Evolutionary conservation across 1,140 invertebrate genomes (phyloP).

Genomic region (Bombus huntii): DNA sequence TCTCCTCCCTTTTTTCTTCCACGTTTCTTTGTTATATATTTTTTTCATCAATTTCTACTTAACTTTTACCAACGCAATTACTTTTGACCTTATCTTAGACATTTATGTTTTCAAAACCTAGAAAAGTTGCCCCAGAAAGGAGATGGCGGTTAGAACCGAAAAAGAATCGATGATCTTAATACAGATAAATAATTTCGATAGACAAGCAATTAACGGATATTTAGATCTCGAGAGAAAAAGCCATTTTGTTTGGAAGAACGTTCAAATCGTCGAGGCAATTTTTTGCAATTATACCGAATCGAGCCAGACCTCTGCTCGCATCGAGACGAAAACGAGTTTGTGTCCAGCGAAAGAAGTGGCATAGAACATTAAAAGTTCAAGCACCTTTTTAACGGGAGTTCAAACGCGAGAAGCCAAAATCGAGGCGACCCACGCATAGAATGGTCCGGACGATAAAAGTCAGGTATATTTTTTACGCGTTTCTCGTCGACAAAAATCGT

Average conservation of each 20-base stretch:
- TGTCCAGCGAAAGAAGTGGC: neutral
- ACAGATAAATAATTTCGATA: no score
- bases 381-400: neutral
- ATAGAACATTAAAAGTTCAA: slow-evolving; percentile 29
- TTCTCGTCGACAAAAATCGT: no score
- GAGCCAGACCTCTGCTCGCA: neutral
- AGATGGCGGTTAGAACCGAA: no score
- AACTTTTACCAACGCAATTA: no score
- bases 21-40: neutral
- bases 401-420: neutral
- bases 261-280: neutral
- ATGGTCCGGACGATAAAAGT: neutral
- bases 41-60: neutral
- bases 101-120: no score
- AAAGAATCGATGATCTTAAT: neutral
- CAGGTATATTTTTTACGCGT: neutral
- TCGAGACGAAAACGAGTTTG: slow-evolving; percentile 14
- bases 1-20: no score
- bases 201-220: neutral
- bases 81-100: no score
- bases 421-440: neutral
- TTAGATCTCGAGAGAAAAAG: neutral
- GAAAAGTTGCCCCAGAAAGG: no score
- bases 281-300: neutral
- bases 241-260: neutral